A percentile compares a stretch with the other conserved stretches of the same genome.
Evolutionary conservation across 2,797 vertebrate species (phyloP).

Genomic region (Intellagama lesueurii): DNA sequence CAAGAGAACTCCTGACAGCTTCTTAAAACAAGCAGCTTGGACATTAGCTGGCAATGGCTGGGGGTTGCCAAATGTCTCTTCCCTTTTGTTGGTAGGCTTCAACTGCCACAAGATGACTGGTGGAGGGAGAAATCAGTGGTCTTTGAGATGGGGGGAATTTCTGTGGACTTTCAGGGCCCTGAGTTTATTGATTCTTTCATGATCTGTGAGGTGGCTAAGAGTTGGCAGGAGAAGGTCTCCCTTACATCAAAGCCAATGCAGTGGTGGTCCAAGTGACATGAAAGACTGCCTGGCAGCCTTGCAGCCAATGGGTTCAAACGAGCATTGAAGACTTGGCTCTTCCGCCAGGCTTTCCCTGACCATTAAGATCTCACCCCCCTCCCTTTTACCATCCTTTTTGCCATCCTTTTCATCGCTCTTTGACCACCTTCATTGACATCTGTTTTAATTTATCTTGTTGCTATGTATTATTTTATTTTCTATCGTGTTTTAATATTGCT

Average conservation of each 20-base stretch:
- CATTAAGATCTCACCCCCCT: too few species aligned
- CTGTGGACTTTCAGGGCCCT: not conserved
- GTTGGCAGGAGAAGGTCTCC: too few species aligned
- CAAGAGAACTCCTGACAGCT: not conserved
- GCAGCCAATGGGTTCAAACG: too few species aligned
- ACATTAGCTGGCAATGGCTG: not conserved
- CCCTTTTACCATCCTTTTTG: too few species aligned
- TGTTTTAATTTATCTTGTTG: too few species aligned
- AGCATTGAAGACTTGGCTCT: too few species aligned
- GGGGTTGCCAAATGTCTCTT: not conserved
- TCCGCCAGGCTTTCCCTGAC: too few species aligned
- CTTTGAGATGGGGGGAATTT: not conserved
- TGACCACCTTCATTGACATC: too few species aligned
- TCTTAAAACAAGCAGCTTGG: rapidly evolving
- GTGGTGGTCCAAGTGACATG: not conserved
- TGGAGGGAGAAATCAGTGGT: not conserved
- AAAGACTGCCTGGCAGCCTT: not conserved
- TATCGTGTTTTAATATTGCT: too few species aligned
- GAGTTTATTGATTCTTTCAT: not conserved
- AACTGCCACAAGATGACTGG: not conserved
- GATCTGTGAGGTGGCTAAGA: not conserved
- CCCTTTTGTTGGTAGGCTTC: not conserved
- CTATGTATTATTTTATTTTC: too few species aligned
- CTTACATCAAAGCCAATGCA: not conserved
- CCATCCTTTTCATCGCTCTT: too few species aligned